A percentile compares a stretch with the other conserved stretches of the same genome.
Conservation (phyloP, 2,113 vertebrate species). For the Syngnathus scovelli region DNA sequence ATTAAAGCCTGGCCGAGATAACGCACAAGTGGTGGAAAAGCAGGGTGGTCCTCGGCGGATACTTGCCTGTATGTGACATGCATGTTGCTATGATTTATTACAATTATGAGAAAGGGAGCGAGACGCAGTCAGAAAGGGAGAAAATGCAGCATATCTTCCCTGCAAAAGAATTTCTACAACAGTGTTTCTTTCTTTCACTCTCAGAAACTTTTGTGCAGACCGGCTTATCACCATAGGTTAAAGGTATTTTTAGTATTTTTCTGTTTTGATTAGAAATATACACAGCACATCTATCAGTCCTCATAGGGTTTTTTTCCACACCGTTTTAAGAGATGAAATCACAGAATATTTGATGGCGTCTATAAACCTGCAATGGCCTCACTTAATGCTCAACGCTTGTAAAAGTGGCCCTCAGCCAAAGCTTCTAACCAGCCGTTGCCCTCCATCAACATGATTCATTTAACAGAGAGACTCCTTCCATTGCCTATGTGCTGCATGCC, state of each 20-base stretch:
- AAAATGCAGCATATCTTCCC: background rate
- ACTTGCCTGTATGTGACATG: background rate
- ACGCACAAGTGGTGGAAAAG: background rate
- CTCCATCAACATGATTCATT: background rate
- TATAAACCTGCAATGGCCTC: slow-evolving; percentile 3
- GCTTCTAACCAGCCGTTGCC: background rate
- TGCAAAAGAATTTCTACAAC: too few species aligned
- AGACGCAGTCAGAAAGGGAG: background rate
- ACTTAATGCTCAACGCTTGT: slow-evolving; percentile 1
- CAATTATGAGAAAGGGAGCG: background rate
- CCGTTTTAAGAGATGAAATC: slow-evolving; percentile 5
- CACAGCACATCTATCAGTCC: background rate
- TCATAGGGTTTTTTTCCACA: background rate
- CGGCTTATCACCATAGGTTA: background rate
- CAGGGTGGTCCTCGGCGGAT: slow-evolving; percentile 4
- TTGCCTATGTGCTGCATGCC: background rate
- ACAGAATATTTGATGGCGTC: background rate
- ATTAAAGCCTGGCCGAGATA: slow-evolving; percentile 1
- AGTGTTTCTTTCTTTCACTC: background rate
- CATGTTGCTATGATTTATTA: slow-evolving; percentile 6
- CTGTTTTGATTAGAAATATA: background rate
- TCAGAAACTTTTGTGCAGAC: background rate
- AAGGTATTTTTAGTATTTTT: background rate
- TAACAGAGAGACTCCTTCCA: background rate
- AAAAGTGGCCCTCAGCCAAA: slow-evolving; percentile 7